Evolutionary conservation across 2,888 invertebrate species (phyloP).

Genomic region (Pseudococcus jackbeardsleyi): DNA sequence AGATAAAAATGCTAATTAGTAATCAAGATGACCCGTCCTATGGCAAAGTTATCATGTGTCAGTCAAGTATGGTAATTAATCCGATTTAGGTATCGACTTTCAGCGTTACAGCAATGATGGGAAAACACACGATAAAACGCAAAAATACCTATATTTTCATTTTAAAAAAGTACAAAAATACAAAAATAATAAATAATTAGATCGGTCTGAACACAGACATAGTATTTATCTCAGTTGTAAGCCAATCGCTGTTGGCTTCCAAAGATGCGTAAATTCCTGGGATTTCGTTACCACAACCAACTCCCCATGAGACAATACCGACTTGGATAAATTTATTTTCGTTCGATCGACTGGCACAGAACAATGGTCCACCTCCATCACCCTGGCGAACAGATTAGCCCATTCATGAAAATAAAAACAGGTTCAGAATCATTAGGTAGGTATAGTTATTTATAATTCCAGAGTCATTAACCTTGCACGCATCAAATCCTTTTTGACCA

Average conservation of each 20-base stretch:
- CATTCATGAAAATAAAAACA: neutral
- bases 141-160: neutral
- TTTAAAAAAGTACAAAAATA: neutral
- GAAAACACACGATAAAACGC: neutral
- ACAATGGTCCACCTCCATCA: constrained; percentile 91
- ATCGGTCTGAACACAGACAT: constrained; percentile 8
- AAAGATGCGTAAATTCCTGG: constrained; percentile 92
- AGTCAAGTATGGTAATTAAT: constrained; percentile 3
- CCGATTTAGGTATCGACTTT: neutral
- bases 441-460: neutral
- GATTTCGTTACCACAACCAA: constrained; percentile 88
- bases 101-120: neutral
- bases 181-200: neutral
- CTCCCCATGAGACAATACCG: constrained; percentile 94
- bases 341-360: constrained; percentile 86
- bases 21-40: neutral
- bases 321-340: constrained; percentile 79
- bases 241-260: constrained; percentile 89
- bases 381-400: constrained; percentile 71
- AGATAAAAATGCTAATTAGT: neutral
- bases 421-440: too few species aligned
- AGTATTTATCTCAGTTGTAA: constrained; percentile 70
- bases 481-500: constrained; percentile 80
- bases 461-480: constrained; percentile 74
- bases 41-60: neutral